Base-by-base conservation (phyloP, 2,113 vertebrate species). In the Poeciliopsis prolifica region DNA sequence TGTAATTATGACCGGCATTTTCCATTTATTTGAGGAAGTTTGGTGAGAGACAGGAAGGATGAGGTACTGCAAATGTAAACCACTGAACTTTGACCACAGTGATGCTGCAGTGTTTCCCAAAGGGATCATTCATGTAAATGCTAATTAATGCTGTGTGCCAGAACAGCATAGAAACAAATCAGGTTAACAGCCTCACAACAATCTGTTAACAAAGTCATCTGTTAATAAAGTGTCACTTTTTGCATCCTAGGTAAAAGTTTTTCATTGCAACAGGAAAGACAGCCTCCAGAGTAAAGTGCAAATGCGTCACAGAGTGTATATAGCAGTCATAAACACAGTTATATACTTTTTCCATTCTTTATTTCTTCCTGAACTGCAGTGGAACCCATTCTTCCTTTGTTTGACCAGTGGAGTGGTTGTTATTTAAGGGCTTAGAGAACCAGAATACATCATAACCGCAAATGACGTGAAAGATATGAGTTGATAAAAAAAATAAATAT, bases 71-170 rank as follows among this genome's bases (percentile, higher is more conserved):
- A 65, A 72, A 67, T 33, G 40, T 68, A 28, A 68, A 2, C 1
- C 3, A 17, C 17, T 58, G 33, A n/a, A 70, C 22, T 61, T 2
- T 0, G 5, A 1, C 31, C 12, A 0, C 13, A 0, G 35, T 1
- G 0, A 65, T 31, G 66, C 26, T 28, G 1, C 0, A 72, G 24
- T 6, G 44, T 48, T 65, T 60, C 11, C 0, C 19, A 30, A 65
- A n/a, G 51, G 51, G 51, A 58, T 58, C 24, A 58, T 58, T 58
- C 6, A 58, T n/a, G 51, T 58, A 58, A 58, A 0, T 28, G 35
- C 24, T 66, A 35, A 61, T 44, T 72, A n/a, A 31, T 31, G 33
- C 4, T 33, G 62, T 30, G 29, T 17, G 10, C 35, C 24, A n/a
- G 65, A 10, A 65, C 64, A 37, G 26, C 24, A 42, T 12, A 35